These are phyloP conservation scores for Tipula lateralis DNA, from an alignment of 2,888 invertebrate genomes.

Conservation along the genomic window DNA sequence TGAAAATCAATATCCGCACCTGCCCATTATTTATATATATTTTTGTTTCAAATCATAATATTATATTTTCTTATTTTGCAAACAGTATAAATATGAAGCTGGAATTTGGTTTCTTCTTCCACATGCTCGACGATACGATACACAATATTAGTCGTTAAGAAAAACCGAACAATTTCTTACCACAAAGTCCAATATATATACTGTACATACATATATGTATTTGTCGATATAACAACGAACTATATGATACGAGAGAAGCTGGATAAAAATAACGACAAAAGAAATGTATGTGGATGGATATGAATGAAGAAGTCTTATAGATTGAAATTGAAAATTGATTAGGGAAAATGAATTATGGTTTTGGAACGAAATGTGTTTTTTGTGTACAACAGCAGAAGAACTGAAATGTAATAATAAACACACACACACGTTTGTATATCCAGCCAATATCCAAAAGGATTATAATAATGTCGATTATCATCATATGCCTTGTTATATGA, in stretches of 20 bases:
- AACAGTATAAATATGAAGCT: neutral
- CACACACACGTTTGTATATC: neutral
- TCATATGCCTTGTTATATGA: conserved; percentile 19
- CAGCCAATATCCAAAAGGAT: neutral
- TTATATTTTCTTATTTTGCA: neutral
- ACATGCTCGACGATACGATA: too few species aligned
- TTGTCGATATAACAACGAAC: neutral
- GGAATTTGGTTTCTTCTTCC: neutral
- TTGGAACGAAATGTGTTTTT: neutral
- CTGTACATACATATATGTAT: too few species aligned
- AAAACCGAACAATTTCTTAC: neutral
- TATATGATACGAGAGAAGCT: neutral
- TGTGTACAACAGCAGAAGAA: neutral
- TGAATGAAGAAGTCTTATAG: conserved; percentile 19
- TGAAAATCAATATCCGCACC: conserved; percentile 19
- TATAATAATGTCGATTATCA: conserved; percentile 19
- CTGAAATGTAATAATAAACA: neutral
- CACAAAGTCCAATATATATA: neutral
- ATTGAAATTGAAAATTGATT: conserved; percentile 24
- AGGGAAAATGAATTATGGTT: conserved; percentile 24
- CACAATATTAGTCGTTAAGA: neutral
- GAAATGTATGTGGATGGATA: neutral
- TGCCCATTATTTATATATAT: neutral
- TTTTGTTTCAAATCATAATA: neutral
- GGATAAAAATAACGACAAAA: conserved; percentile 1